A percentile compares a stretch with the other conserved stretches of the same genome.
These are phyloP conservation scores for Epirrhoe tristata DNA, from an alignment of 2,888 invertebrate species.

Conservation along the genomic window DNA sequence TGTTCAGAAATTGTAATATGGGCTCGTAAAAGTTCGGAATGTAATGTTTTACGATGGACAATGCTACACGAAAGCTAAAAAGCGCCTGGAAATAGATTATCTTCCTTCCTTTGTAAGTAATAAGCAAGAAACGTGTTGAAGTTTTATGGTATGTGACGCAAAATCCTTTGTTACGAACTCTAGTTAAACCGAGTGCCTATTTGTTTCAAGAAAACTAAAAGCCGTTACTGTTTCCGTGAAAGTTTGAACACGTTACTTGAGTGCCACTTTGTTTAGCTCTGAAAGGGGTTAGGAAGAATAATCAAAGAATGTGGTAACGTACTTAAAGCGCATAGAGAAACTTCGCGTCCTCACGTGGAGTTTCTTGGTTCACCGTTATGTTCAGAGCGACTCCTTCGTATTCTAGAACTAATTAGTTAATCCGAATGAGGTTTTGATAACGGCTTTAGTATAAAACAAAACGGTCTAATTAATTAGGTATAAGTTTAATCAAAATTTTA, in stretches of 20 bases:
- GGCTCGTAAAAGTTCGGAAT: neutral
- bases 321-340: neutral
- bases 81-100: too few species aligned
- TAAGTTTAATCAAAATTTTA: too few species aligned
- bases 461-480: too few species aligned
- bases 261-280: conserved; percentile 12
- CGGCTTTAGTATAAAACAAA: too few species aligned
- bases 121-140: conserved; percentile 1
- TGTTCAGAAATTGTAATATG: neutral
- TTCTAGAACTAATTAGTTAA: too few species aligned
- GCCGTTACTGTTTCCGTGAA: conserved; percentile 14
- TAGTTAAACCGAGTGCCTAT: conserved; percentile 21
- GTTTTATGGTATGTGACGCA: conserved; percentile 19
- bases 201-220: conserved; percentile 21
- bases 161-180: conserved; percentile 12
- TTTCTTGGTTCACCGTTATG: too few species aligned
- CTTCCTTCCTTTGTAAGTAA: neutral
- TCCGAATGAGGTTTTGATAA: too few species aligned
- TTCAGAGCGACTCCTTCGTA: too few species aligned
- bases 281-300: conserved; percentile 3
- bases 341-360: neutral
- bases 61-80: too few species aligned
- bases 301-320: neutral
- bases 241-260: conserved; percentile 13
- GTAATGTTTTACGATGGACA: too few species aligned